Conservation (phyloP, 2,113 vertebrate genomes). For the Oncorhynchus tshawytscha region DNA sequence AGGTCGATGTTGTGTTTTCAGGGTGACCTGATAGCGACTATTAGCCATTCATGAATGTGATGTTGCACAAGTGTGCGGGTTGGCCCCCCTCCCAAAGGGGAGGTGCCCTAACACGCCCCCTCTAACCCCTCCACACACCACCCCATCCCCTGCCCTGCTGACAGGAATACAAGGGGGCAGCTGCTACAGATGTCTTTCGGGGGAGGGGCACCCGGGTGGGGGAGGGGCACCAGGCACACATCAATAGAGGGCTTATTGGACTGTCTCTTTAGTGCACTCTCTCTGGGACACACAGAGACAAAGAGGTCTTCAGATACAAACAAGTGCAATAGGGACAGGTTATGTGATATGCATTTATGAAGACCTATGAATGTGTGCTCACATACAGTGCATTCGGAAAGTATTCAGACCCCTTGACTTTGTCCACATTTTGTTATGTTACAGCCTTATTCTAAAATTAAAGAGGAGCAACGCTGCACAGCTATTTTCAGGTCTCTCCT, state of each 20-base stretch:
- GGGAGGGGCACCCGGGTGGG: constrained; percentile 64
- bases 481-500: too few species aligned
- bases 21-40: constrained; percentile 81
- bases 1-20: constrained; percentile 81
- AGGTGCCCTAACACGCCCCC: constrained; percentile 69
- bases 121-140: constrained; percentile 52
- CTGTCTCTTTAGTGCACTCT: constrained; percentile 7
- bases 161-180: constrained; percentile 80
- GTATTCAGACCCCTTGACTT: too few species aligned
- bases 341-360: background rate
- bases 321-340: background rate
- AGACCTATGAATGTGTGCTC: background rate
- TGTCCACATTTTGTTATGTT: too few species aligned
- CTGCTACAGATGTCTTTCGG: constrained; percentile 80
- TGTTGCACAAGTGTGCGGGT: constrained; percentile 79
- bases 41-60: constrained; percentile 82
- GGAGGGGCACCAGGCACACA: constrained; percentile 70
- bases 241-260: constrained; percentile 71
- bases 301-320: constrained; percentile 36
- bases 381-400: background rate
- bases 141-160: constrained; percentile 55
- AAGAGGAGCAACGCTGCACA: too few species aligned
- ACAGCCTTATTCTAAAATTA: too few species aligned
- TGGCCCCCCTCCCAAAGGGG: constrained; percentile 74
- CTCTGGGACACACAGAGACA: constrained; percentile 63